Evolutionary conservation across 2,797 vertebrate species (phyloP).

Genomic region (Luscinia luscinia): DNA sequence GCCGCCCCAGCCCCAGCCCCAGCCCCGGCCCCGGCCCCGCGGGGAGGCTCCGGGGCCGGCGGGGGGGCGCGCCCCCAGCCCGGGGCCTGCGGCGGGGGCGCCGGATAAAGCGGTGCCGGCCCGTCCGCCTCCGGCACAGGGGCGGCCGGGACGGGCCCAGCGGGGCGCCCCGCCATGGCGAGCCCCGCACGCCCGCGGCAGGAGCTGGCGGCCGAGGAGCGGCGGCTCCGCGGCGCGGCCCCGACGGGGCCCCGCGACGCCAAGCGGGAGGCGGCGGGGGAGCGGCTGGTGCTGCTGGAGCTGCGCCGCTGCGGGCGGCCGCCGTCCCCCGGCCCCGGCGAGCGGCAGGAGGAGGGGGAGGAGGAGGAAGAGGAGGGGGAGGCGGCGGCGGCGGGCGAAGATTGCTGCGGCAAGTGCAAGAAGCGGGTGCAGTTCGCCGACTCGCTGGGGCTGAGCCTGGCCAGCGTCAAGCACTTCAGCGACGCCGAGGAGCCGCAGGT

Average conservation of each 20-base stretch:
- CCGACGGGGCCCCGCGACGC: neutral
- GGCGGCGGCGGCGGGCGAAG: constrained; percentile 62
- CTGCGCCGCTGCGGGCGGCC: constrained; percentile 45
- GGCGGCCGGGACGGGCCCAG: neutral
- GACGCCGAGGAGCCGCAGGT: constrained; percentile 85
- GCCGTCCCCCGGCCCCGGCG: neutral
- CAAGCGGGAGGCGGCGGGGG: neutral
- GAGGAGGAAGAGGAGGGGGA: neutral
- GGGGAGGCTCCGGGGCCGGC: neutral
- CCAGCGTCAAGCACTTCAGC: constrained; percentile 90
- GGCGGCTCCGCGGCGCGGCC: neutral
- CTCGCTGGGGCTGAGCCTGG: constrained; percentile 85
- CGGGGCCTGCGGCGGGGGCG: neutral
- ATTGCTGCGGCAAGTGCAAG: constrained; percentile 75
- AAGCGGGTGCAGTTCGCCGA: constrained; percentile 93
- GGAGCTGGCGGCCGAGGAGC: neutral
- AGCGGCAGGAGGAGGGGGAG: neutral
- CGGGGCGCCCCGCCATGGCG: neutral
- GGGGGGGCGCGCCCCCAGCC: neutral
- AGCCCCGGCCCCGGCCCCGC: neutral
- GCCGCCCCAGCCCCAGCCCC: neutral
- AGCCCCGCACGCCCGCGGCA: constrained; percentile 24
- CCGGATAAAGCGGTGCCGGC: constrained; percentile 16
- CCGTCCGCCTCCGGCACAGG: neutral
- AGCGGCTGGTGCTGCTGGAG: neutral